Conservation (phyloP, 2,797 vertebrate species). For the Columba guinea region DNA sequence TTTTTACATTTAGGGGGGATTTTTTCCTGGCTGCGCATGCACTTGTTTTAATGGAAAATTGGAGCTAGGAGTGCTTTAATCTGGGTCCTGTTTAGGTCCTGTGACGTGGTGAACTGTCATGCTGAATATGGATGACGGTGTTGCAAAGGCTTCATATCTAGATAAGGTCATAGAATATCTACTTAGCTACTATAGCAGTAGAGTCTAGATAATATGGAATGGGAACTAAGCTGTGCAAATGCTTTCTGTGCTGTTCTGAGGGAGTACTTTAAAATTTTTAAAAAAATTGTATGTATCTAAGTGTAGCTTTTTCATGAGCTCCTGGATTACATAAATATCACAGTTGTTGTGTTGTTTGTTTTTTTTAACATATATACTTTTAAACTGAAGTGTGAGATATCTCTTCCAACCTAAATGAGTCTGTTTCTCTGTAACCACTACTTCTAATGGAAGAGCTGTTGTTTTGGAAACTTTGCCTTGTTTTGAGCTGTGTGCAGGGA, state of each 20-base stretch:
- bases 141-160: not conserved
- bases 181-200: not conserved
- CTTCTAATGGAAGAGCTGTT: not conserved
- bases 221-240: accelerated
- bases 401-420: not conserved
- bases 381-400: not conserved
- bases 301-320: not conserved
- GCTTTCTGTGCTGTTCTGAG: not conserved
- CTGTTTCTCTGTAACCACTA: not conserved
- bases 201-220: not conserved
- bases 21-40: not conserved
- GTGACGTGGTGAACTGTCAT: not conserved
- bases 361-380: accelerated
- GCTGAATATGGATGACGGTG: not conserved
- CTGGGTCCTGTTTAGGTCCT: not conserved
- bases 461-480: not conserved
- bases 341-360: too few relatives aligned
- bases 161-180: not conserved
- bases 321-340: not conserved
- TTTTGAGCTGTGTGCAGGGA: not conserved
- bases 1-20: accelerated
- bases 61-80: not conserved
- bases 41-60: not conserved
- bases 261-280: accelerated
- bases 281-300: accelerated